Conservation (phyloP, 2,888 invertebrate genomes). For the Serripes groenlandicus region DNA sequence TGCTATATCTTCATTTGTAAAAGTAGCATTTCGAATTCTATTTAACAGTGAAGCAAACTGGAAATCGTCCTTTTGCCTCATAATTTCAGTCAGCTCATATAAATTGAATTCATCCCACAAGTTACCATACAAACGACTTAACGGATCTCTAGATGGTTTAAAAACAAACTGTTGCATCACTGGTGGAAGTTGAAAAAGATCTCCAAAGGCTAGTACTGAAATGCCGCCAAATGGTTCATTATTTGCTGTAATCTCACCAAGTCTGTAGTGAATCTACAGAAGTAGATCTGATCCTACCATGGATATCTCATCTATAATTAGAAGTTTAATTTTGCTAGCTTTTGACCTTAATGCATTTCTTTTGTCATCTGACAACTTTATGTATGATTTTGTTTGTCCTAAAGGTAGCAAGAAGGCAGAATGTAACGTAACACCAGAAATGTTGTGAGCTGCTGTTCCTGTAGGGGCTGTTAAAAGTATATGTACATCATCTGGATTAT, state of each 20-base stretch:
- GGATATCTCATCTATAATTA: constrained; percentile 67
- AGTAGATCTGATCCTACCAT: constrained; percentile 62
- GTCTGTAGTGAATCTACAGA: constrained; percentile 57
- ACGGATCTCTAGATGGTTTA: constrained; percentile 20
- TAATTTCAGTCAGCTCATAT: constrained; percentile 25
- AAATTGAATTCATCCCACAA: constrained; percentile 24
- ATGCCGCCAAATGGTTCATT: constrained; percentile 63
- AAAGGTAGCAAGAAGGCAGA: constrained; percentile 58
- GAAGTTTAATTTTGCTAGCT: constrained; percentile 36
- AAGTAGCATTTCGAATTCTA: constrained; percentile 19
- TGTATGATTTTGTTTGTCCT: constrained; percentile 50
- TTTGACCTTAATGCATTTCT: constrained; percentile 38
- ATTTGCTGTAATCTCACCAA: constrained; percentile 49
- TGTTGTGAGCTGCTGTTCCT: constrained; percentile 66
- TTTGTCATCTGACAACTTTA: constrained; percentile 56
- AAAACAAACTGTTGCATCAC: constrained; percentile 50
- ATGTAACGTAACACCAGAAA: constrained; percentile 59
- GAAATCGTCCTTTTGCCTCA: constrained; percentile 37
- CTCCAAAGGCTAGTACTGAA: constrained; percentile 54
- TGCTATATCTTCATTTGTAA: too few species aligned
- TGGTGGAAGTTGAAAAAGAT: constrained; percentile 51
- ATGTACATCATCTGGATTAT: constrained; percentile 50
- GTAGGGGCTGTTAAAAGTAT: constrained; percentile 62
- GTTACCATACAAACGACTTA: constrained; percentile 29
- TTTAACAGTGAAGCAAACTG: constrained; percentile 39